phyloP scores from a whole-genome alignment of 1,140 invertebrate genomes.

The Proales similis region DNA sequence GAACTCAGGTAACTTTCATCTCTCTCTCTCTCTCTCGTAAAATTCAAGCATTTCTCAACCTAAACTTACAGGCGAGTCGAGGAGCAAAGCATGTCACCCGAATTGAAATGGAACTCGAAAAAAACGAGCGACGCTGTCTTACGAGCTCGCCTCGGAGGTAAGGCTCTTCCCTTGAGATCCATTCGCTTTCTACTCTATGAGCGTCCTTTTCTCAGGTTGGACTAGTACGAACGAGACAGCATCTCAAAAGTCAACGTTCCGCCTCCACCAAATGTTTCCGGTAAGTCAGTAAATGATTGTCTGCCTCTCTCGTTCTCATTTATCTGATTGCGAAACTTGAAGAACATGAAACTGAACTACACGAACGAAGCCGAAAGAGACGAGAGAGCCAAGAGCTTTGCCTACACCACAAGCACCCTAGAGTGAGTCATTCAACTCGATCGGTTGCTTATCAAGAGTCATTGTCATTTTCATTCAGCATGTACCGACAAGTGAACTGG shows the following conservation, averaged over 20 bases:
- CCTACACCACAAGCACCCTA: slow-evolving; percentile 18
- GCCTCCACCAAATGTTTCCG: background rate
- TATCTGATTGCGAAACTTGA: background rate
- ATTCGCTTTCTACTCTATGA: no score
- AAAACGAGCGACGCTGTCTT: slow-evolving; percentile 32
- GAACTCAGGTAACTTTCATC: slow-evolving; percentile 11
- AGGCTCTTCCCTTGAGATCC: no score
- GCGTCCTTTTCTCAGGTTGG: slow-evolving; percentile 15
- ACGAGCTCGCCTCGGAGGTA: slow-evolving; percentile 21
- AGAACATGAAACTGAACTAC: slow-evolving; percentile 31
- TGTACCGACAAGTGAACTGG: slow-evolving; percentile 31
- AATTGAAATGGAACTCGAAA: slow-evolving; percentile 11
- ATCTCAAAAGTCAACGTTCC: background rate
- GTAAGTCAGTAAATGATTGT: slow-evolving; percentile 23
- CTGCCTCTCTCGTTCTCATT: background rate
- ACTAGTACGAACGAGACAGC: slow-evolving; percentile 13
- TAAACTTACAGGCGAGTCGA: background rate
- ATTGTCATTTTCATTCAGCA: slow-evolving; percentile 7
- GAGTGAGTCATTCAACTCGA: background rate
- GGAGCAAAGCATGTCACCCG: background rate
- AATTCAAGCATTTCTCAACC: no score
- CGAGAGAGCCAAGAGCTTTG: slow-evolving; percentile 25
- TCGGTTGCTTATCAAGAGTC: background rate
- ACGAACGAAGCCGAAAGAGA: slow-evolving; percentile 17
- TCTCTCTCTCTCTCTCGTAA: background rate